Percentiles rank a stretch among this genome's conserved stretches.
phyloP scores from a whole-genome alignment of 2,888 invertebrate species.

The Oxystoma pomonae region DNA sequence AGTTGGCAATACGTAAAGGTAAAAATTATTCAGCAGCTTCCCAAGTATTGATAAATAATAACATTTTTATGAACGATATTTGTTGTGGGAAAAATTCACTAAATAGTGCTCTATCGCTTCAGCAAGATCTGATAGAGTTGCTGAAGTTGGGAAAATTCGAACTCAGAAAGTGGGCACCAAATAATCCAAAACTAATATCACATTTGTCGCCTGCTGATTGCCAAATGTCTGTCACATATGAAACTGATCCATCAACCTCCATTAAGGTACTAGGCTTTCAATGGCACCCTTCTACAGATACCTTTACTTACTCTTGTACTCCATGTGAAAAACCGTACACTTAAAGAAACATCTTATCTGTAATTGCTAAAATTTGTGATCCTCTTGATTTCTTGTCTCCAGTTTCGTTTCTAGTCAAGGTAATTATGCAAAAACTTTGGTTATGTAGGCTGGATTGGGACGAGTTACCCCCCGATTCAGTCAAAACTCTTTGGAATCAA shows the following conservation, averaged over 20 bases:
- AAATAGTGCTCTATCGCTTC: neutral
- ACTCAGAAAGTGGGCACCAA: neutral
- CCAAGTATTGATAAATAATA: too few species aligned
- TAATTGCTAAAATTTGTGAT: conserved; percentile 8
- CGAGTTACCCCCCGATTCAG: conserved; percentile 8
- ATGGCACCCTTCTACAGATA: too few species aligned
- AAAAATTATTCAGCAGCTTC: too few species aligned
- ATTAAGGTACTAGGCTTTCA: too few species aligned
- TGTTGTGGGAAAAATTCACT: too few species aligned
- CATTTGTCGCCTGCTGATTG: too few species aligned
- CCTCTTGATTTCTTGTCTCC: conserved; percentile 11
- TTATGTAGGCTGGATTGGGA: conserved; percentile 9
- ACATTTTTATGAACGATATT: too few species aligned
- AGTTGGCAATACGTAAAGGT: too few species aligned
- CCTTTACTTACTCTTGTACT: neutral
- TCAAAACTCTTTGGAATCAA: conserved; percentile 5
- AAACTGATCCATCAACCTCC: too few species aligned
- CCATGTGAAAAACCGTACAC: neutral
- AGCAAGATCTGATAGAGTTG: neutral
- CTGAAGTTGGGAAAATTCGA: neutral
- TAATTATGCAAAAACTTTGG: conserved; percentile 15
- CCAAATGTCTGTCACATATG: too few species aligned
- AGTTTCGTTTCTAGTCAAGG: neutral
- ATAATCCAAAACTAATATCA: too few species aligned
- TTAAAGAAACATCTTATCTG: neutral